A percentile compares a stretch with the other conserved stretches of the same genome.
phyloP scores from a whole-genome alignment of 2,888 invertebrate genomes.

The Morpho deidamia region DNA sequence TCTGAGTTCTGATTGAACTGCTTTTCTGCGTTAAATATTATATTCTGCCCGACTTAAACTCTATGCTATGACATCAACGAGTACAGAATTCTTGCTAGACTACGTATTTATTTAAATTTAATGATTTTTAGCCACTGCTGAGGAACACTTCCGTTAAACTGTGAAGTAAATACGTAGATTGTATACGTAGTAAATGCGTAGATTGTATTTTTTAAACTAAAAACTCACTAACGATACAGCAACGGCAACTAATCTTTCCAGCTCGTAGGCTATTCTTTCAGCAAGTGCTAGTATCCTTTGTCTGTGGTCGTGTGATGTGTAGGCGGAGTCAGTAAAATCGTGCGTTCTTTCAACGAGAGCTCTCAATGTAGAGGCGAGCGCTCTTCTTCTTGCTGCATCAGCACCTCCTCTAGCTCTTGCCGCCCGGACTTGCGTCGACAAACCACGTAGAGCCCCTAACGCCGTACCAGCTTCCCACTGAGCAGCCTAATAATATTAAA shows the following conservation, averaged over 20 bases:
- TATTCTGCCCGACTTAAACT: too few relatives aligned
- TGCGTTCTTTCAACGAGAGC: constrained; percentile 95
- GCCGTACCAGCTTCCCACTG: constrained; percentile 83
- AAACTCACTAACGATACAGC: constrained; percentile 87
- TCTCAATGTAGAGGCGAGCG: constrained; percentile 91
- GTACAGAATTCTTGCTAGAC: too few relatives aligned
- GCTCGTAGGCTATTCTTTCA: constrained; percentile 93
- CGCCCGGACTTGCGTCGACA: constrained; percentile 92
- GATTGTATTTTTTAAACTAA: too few relatives aligned
- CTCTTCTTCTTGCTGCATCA: constrained; percentile 82
- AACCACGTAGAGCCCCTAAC: constrained; percentile 88
- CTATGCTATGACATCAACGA: too few relatives aligned
- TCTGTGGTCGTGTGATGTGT: constrained; percentile 97
- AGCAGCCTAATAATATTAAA: constrained; percentile 48
- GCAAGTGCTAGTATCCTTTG: constrained; percentile 95
- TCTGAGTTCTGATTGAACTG: too few relatives aligned
- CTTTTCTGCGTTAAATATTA: too few relatives aligned
- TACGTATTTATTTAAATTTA: too few relatives aligned
- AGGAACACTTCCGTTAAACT: too few relatives aligned
- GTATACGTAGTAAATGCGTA: too few relatives aligned
- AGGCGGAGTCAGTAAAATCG: constrained; percentile 99
- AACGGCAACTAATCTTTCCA: constrained; percentile 92
- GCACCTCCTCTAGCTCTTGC: constrained; percentile 86
- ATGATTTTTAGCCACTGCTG: too few relatives aligned
- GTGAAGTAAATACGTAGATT: too few relatives aligned